These are phyloP conservation scores for Microtus pennsylvanicus DNA, from an alignment of 2,113 vertebrate genomes.

Conservation along the genomic window DNA sequence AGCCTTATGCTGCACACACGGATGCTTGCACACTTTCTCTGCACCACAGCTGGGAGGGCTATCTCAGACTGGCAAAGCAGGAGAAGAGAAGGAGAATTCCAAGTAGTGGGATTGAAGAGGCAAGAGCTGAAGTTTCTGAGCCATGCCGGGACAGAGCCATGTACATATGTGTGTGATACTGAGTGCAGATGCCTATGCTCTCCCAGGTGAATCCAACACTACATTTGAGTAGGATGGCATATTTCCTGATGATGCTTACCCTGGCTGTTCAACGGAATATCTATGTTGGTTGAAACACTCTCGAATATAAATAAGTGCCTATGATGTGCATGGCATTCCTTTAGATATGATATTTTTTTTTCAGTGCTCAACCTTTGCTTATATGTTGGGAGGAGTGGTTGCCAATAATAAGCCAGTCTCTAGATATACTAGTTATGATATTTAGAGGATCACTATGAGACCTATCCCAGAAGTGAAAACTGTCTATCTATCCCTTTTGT, in stretches of 20 bases:
- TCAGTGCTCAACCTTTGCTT: background rate
- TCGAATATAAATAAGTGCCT: background rate
- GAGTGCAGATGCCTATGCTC: background rate
- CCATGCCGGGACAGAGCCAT: background rate
- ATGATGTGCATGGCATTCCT: background rate
- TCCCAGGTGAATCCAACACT: background rate
- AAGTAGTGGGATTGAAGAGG: background rate
- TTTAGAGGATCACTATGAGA: background rate
- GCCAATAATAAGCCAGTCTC: background rate
- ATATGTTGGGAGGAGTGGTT: background rate
- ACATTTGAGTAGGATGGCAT: fast-evolving
- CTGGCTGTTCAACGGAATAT: background rate
- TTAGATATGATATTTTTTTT: background rate
- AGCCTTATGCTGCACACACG: background rate
- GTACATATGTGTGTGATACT: background rate
- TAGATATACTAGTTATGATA: background rate
- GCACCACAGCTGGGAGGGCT: background rate
- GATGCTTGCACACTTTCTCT: background rate
- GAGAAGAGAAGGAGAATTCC: background rate
- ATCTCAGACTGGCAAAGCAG: background rate
- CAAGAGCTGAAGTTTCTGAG: background rate
- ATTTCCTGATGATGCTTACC: background rate
- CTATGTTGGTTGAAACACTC: background rate
- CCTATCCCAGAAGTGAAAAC: background rate
- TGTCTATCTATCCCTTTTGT: background rate